Evolutionary conservation across 2,797 vertebrate genomes (phyloP).

Genomic region (Leucoraja ocellata): DNA sequence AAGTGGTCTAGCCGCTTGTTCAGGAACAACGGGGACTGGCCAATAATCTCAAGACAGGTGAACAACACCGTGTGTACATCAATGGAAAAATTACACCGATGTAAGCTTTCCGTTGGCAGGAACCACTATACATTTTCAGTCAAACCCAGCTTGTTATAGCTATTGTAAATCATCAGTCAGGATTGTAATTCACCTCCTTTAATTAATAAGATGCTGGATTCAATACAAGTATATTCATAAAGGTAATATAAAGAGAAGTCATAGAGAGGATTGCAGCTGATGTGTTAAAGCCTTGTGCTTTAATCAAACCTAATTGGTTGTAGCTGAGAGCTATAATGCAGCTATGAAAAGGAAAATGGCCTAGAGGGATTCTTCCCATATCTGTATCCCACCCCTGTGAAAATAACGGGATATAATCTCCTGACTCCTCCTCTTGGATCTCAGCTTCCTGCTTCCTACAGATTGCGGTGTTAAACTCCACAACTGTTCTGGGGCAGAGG

Average conservation of each 20-base stretch:
- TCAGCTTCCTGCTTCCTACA: no score
- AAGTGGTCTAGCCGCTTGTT: no score
- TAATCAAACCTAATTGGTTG: neutral
- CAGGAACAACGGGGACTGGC: no score
- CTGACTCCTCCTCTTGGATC: neutral
- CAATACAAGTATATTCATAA: neutral
- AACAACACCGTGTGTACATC: no score
- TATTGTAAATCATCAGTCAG: neutral
- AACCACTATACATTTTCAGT: neutral
- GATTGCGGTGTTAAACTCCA: neutral
- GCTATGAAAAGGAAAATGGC: neutral
- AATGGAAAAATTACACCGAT: no score
- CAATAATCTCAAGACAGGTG: no score
- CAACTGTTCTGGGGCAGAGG: neutral
- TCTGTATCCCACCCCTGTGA: neutral
- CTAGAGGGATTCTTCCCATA: neutral
- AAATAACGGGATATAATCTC: neutral
- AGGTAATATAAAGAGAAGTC: neutral
- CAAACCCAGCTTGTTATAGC: neutral
- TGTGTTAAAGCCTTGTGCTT: neutral
- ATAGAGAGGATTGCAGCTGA: neutral
- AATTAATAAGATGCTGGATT: constrained; percentile 5
- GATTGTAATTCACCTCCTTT: constrained; percentile 2
- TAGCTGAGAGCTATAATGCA: neutral
- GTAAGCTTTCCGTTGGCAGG: neutral